Percentiles rank a stretch among this genome's conserved stretches.
Evolutionary conservation across 2,888 invertebrate species (phyloP).

Genomic region (Stenichneumon culpator): DNA sequence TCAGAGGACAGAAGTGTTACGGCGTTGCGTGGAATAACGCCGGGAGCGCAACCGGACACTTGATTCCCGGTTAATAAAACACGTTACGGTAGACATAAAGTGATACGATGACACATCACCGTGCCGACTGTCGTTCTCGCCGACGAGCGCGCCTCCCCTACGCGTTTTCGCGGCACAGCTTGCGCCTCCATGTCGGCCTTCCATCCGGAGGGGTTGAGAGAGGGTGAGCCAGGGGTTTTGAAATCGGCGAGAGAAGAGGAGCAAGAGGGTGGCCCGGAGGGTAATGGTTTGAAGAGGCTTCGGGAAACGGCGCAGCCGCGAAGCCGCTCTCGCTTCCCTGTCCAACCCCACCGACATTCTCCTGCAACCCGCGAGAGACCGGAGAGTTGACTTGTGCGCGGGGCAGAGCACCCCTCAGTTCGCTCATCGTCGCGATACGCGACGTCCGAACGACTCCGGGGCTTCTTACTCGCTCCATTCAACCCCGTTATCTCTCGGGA

Average conservation of each 20-base stretch:
- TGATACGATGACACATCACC: slow-evolving; percentile 79
- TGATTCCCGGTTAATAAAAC: slow-evolving; percentile 81
- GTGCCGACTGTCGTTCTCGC: slow-evolving; percentile 25
- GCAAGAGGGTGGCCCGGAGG: slow-evolving; percentile 56
- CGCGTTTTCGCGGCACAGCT: slow-evolving; percentile 16
- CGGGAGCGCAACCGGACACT: slow-evolving; percentile 63
- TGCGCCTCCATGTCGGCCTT: slow-evolving; percentile 26
- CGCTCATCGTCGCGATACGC: slow-evolving; percentile 63
- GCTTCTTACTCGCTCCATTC: slow-evolving; percentile 23
- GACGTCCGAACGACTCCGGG: slow-evolving; percentile 51
- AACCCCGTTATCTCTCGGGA: not conserved
- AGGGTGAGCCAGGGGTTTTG: slow-evolving; percentile 10
- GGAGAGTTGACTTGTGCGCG: slow-evolving; percentile 77
- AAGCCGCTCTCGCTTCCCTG: slow-evolving; percentile 74
- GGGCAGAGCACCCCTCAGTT: slow-evolving; percentile 65
- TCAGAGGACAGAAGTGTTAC: not conserved
- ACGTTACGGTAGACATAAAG: slow-evolving; percentile 78
- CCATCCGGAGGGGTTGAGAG: slow-evolving; percentile 15
- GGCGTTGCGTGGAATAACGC: not conserved
- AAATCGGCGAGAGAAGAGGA: slow-evolving; percentile 59
- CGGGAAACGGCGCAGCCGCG: slow-evolving; percentile 80
- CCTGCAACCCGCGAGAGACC: slow-evolving; percentile 67
- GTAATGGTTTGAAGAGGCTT: slow-evolving; percentile 78
- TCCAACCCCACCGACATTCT: slow-evolving; percentile 67
- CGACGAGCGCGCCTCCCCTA: slow-evolving; percentile 1